Evolutionary conservation across 2,888 invertebrate species (phyloP).

Genomic region (Galeopsomyia nigrocyanea): DNA sequence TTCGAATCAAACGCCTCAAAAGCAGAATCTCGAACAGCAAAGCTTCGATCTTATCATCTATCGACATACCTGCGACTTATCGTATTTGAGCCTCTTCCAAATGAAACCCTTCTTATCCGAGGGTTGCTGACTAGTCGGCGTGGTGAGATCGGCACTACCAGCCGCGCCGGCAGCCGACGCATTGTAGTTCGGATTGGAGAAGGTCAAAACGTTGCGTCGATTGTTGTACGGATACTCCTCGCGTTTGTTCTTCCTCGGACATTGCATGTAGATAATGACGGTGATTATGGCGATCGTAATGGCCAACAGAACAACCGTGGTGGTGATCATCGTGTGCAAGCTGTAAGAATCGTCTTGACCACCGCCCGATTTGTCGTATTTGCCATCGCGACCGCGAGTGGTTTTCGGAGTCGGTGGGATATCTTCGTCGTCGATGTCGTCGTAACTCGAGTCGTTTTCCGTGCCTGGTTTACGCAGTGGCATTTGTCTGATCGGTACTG

Average conservation of each 20-base stretch:
- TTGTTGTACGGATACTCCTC: constrained; percentile 73
- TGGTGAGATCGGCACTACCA: constrained; percentile 54
- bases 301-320: constrained; percentile 66
- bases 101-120: constrained; percentile 74
- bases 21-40: neutral
- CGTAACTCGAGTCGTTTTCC: constrained; percentile 60
- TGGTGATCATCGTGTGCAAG: constrained; percentile 67
- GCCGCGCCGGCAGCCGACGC: constrained; percentile 58
- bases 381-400: constrained; percentile 55
- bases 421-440: constrained; percentile 63
- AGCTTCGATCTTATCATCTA: neutral
- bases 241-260: constrained; percentile 68
- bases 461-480: constrained; percentile 62
- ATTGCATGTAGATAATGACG: constrained; percentile 64
- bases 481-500: constrained; percentile 64
- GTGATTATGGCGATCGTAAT: constrained; percentile 64
- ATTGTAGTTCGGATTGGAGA: constrained; percentile 91
- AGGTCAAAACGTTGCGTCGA: constrained; percentile 83
- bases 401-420: constrained; percentile 52
- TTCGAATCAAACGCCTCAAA: too few species aligned
- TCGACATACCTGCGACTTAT: constrained; percentile 77
- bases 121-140: constrained; percentile 58
- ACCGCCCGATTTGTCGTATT: constrained; percentile 63
- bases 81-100: constrained; percentile 84
- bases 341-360: constrained; percentile 61